A percentile compares a stretch with the other conserved stretches of the same genome.
Conservation (phyloP, 2,113 vertebrate genomes). For the Indicator indicator region DNA sequence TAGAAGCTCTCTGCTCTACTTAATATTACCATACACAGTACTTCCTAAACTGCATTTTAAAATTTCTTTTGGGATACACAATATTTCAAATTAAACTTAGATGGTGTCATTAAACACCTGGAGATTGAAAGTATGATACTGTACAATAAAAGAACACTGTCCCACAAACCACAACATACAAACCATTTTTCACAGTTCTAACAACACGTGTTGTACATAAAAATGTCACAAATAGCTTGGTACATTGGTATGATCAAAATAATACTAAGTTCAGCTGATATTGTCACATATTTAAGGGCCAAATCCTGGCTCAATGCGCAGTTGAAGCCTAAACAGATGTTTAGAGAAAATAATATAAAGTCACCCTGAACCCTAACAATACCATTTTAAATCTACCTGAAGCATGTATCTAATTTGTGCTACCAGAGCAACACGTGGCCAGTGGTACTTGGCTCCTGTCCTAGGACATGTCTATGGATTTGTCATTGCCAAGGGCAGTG, state of each 20-base stretch:
- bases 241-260: conserved; percentile 24
- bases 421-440: not conserved
- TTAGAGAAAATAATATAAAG: not conserved
- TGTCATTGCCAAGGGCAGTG: not conserved
- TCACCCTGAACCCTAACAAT: not conserved
- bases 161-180: conserved; percentile 42
- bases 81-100: not conserved
- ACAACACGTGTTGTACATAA: conserved; percentile 44
- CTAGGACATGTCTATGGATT: not conserved
- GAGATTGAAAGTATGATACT: not conserved
- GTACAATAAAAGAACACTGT: conserved; percentile 40
- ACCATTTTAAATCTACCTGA: not conserved
- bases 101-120: not conserved
- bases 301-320: conserved; percentile 48
- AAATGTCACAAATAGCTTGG: conserved; percentile 39
- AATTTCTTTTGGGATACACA: not conserved
- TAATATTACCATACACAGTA: not conserved
- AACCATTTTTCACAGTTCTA: conserved; percentile 62
- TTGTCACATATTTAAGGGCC: conserved; percentile 18
- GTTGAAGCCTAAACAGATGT: not conserved
- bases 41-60: conserved; percentile 27
- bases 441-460: not conserved
- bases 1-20: not conserved
- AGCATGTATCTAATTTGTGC: not conserved
- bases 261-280: conserved; percentile 50